Percentiles rank a stretch among this genome's conserved stretches.
These are phyloP conservation scores for Misgurnus anguillicaudatus DNA, from an alignment of 2,113 vertebrate species.

Conservation along the genomic window DNA sequence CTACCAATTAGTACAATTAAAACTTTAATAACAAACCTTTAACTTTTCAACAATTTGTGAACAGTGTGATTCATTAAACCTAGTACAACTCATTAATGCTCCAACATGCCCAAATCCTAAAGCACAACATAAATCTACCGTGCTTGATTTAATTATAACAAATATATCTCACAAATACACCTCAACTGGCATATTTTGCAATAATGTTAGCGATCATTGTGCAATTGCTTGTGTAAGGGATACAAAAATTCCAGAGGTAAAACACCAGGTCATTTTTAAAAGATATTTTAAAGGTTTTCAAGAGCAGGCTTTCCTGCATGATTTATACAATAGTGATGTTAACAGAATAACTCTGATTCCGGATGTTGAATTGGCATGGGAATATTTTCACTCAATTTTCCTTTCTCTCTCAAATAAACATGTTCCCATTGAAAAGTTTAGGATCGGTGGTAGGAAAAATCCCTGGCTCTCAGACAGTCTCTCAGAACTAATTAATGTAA, in stretches of 20 bases:
- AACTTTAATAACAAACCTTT: too few species aligned
- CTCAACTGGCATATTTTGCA: slow-evolving; percentile 26
- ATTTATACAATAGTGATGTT: slow-evolving; percentile 3
- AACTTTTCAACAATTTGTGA: too few species aligned
- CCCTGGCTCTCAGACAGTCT: slow-evolving; percentile 10
- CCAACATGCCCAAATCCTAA: neutral
- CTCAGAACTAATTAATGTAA: slow-evolving; percentile 23
- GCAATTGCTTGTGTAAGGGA: neutral
- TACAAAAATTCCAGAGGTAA: neutral
- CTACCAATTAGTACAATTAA: too few species aligned
- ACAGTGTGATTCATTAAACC: too few species aligned
- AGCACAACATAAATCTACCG: slow-evolving; percentile 3
- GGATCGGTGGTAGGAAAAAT: slow-evolving; percentile 33
- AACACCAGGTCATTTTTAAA: neutral
- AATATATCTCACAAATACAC: slow-evolving; percentile 28
- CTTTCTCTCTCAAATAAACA: slow-evolving; percentile 16
- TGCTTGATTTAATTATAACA: slow-evolving; percentile 38
- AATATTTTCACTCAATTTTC: slow-evolving; percentile 17
- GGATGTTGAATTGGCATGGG: slow-evolving; percentile 4
- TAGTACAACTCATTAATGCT: too few species aligned
- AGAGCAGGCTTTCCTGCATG: slow-evolving; percentile 7
- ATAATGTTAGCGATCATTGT: slow-evolving; percentile 23
- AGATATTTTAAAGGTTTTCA: slow-evolving; percentile 23
- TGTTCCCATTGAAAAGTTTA: slow-evolving; percentile 11
- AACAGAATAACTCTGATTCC: neutral